Evolutionary conservation across 2,113 vertebrate species (phyloP), one percentile per base, ranked within the genome.

Genomic region (Ciconia maguari): DNA sequence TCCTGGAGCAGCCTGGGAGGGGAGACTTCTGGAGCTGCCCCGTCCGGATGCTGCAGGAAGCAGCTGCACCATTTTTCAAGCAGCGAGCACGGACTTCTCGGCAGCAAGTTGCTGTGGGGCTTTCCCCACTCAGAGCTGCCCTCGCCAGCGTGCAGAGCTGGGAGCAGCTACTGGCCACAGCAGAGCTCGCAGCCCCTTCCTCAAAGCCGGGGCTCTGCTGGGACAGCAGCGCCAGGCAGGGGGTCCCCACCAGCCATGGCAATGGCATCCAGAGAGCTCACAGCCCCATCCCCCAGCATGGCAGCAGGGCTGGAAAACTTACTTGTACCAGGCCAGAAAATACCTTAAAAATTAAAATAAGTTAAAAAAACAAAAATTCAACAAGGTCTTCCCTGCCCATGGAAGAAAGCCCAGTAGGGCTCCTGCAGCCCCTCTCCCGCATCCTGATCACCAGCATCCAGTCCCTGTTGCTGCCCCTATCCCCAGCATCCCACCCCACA

Each of bases 101-200:
- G 20, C 68, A 66, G 22, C 1, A 6, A 5, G 66, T 3, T 16
- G 14, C 62, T 34, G 16, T 3, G 10, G 4, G 52, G 36, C 13
- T 38, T 46, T 13, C 68, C 36, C 25, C 1, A 8, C 55, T 70
- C 9, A 1, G 38, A 83, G 52, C 60, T 0, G 0, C 44, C 18
- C 64, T 78, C 3, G 1, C 58, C 49, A 16, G 19, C 1, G 0
- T 8, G 25, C 41, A 30, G 69, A n/a, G 60, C 36, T 3, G 1
- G 24, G 38, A 81, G 38, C 62, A 64, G 69, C 78, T 51, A 60
- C 46, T 65, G 2, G 51, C 6, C 25, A 1, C 2, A 2, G 65
- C 87, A 81, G 74, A 62, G 16, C 52, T 64, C 11, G 3, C 25
- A 62, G 41, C 68, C 48, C 51, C 26, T 3, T 42, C 57, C 83